Base-by-base conservation (phyloP, 2,797 vertebrate genomes). In the Chaenodraco wilsoni region DNA sequence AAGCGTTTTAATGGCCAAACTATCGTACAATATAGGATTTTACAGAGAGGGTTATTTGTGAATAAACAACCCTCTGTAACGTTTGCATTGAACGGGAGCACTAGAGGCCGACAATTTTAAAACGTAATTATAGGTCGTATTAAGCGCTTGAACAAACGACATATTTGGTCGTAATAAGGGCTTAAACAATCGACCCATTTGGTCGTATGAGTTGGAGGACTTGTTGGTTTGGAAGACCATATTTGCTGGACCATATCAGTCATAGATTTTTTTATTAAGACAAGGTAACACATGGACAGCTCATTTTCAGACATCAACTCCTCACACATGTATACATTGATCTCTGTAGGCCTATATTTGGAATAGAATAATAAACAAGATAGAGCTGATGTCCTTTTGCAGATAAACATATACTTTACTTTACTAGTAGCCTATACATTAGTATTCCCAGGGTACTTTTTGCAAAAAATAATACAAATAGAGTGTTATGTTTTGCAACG, bases 171-270 rank as follows among this genome's bases (percentile, higher is more conserved):
- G n/a, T n/a, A n/a, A n/a, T n/a, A n/a, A n/a, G n/a, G n/a, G n/a
- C n/a, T n/a, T n/a, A n/a, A n/a, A n/a, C n/a, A n/a, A n/a, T n/a
- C n/a, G n/a, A n/a, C n/a, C n/a, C n/a, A n/a, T n/a, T n/a, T n/a
- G n/a, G n/a, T n/a, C n/a, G n/a, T n/a, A n/a, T n/a, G n/a, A n/a
- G n/a, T n/a, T n/a, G n/a, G n/a, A n/a, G n/a, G n/a, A n/a, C n/a
- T n/a, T n/a, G n/a, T n/a, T n/a, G n/a, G 41, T 37, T 10, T 23
- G 8, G 31, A n/a, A 66, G 60, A 76, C 74, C 66, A 67, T 61
- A 55, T 61, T 72, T 76, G 31, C 23, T 72, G 49, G 50, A 72
- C 52, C 17, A 54, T 15, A 46, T 73, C 10, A 66, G 60, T 15
- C 65, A 40, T 14, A 23, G 54, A 40, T 56, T 3, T 14, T 51